Conservation (phyloP, 2,888 invertebrate species). For the Balanococcus diminutus region DNA sequence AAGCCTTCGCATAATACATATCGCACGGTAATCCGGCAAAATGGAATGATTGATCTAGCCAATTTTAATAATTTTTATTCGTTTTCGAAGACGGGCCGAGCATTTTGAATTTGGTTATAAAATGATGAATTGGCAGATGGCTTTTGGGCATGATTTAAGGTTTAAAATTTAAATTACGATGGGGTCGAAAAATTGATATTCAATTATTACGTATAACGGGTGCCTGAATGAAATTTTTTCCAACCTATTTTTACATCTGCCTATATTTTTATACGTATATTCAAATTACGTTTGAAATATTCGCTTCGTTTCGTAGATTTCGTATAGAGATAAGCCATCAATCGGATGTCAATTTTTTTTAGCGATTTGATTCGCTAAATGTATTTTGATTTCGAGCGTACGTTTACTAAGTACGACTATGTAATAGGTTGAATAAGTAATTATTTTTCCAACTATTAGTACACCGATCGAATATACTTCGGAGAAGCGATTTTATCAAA, state of each 20-base stretch:
- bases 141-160: background rate
- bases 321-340: background rate
- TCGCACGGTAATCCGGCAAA: background rate
- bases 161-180: background rate
- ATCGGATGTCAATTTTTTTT: background rate
- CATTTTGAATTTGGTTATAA: background rate
- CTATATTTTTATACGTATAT: background rate
- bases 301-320: background rate
- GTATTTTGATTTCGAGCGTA: background rate
- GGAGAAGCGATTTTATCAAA: background rate
- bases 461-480: background rate
- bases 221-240: background rate
- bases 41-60: background rate
- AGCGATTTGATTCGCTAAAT: background rate
- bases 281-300: background rate
- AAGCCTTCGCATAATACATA: background rate
- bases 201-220: background rate
- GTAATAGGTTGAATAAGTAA: background rate
- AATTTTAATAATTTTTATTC: conserved; percentile 4
- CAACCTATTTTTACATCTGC: background rate
- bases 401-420: too few species aligned
- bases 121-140: background rate
- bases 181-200: background rate
- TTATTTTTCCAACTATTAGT: background rate
- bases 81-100: background rate